Evolutionary conservation across 2,797 vertebrate genomes (phyloP).

Genomic region (Fistularia tabacaria): DNA sequence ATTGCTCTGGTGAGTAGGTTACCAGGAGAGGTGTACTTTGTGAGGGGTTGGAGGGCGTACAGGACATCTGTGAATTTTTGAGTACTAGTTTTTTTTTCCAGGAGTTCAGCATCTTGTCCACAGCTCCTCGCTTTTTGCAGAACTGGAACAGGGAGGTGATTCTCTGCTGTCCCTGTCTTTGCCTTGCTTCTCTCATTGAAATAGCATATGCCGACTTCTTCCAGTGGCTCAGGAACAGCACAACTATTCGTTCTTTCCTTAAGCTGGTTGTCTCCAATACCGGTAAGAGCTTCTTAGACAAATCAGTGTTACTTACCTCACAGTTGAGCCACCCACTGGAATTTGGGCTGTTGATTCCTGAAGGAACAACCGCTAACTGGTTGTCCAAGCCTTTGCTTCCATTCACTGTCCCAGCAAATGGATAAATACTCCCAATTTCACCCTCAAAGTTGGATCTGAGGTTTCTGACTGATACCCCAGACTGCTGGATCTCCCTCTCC

Average conservation of each 20-base stretch:
- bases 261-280: conserved; percentile 75
- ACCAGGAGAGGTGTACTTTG: conserved; percentile 30
- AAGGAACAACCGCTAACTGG: conserved; percentile 1
- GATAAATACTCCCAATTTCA: conserved; percentile 67
- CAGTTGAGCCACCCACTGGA: conserved; percentile 57
- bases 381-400: conserved; percentile 22
- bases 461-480: conserved; percentile 83
- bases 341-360: conserved; percentile 39
- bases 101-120: conserved; percentile 79
- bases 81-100: conserved; percentile 76
- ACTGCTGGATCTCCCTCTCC: conserved; percentile 84
- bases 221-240: conserved; percentile 93
- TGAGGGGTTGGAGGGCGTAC: conserved; percentile 31
- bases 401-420: conserved; percentile 65
- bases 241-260: conserved; percentile 89
- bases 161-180: conserved; percentile 49
- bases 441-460: conserved; percentile 85
- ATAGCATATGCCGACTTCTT: conserved; percentile 84
- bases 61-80: conserved; percentile 23
- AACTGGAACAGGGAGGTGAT: conserved; percentile 69
- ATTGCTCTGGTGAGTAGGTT: conserved; percentile 86
- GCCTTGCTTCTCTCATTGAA: conserved; percentile 64
- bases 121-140: conserved; percentile 75
- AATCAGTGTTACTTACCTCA: conserved; percentile 3
- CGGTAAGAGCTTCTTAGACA: conserved; percentile 9